Base-by-base conservation (phyloP, 2,797 vertebrate species). In the Alosa sapidissima region DNA sequence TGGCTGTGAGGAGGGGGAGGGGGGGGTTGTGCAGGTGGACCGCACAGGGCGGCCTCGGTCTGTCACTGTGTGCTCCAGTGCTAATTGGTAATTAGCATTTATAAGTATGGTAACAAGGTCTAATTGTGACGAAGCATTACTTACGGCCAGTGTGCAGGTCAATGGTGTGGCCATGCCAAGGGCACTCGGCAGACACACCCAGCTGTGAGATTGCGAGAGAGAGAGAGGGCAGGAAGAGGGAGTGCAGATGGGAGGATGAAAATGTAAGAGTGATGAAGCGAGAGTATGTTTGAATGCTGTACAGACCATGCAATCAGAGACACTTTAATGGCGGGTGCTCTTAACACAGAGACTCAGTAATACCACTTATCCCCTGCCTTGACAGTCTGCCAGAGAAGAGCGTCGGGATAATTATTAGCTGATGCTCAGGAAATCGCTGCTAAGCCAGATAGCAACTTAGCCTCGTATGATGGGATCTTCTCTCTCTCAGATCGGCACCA, bases 401-500 rank as follows among this genome's bases (percentile, higher is more conserved):
- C n/a, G 58, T 24, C 21, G n/a, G 58, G n/a, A 24, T 62, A 62
- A 62, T 62, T n/a, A 62, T 62, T 24, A 62, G 58, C 58, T 62
- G 58, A 62, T 24, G 58, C n/a, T 10, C 9, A n/a, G 58, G 58
- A 62, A 62, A 24, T n/a, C 8, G 58, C 58, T 24, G 58, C 58
- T 62, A 62, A 62, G 58, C 58, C 58, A 6, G 58, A 62, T 62
- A 62, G 58, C 58, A 62, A 62, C 58, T 62, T 62, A 62, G 58
- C 45, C 49, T 28, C 81, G 87, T 45, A 88, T 33, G 88, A 83
- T 85, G 1, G 19, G 21, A 52, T 82, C 83, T 41, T 41, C 41
- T 41, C 41, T 84, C 82, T 89, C 88, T 88, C 89, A 62, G 58
- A 24, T 60, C 58, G 9, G 21, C 58, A 60, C 58, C 58, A 62